phyloP scores from a whole-genome alignment of 2,888 invertebrate species.

The Malthinus flaveolus region DNA sequence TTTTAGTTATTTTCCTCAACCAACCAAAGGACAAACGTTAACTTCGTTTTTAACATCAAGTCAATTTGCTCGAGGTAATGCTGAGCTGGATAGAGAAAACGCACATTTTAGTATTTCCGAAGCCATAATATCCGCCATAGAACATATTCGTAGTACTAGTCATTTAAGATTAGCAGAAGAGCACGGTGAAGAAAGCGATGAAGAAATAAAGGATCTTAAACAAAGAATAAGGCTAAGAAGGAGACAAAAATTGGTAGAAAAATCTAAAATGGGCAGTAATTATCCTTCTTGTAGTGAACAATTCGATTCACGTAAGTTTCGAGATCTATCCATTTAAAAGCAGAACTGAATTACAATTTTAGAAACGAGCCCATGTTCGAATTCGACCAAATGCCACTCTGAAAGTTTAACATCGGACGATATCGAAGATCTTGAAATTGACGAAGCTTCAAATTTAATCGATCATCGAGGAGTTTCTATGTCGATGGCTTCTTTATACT shows the following conservation, averaged over 20 bases:
- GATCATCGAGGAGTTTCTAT: constrained; percentile 60
- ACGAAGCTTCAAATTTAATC: constrained; percentile 54
- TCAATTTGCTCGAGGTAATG: constrained; percentile 70
- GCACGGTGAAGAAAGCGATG: constrained; percentile 64
- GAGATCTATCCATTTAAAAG: too few relatives aligned
- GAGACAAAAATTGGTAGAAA: constrained; percentile 57
- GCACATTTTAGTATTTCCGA: constrained; percentile 85
- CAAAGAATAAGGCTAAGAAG: constrained; percentile 65
- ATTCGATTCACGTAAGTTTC: constrained; percentile 54
- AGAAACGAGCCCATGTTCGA: constrained; percentile 56
- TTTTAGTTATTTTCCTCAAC: constrained; percentile 59
- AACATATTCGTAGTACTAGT: constrained; percentile 68
- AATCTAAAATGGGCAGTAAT: constrained; percentile 43
- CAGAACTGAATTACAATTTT: not conserved
- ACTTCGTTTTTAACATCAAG: constrained; percentile 73
- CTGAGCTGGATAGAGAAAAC: constrained; percentile 81
- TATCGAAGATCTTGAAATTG: constrained; percentile 58
- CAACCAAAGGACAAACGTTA: constrained; percentile 70
- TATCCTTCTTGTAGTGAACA: constrained; percentile 52
- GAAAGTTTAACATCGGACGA: constrained; percentile 58
- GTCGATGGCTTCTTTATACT: constrained; percentile 67
- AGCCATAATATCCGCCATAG: constrained; percentile 81
- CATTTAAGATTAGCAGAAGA: constrained; percentile 57
- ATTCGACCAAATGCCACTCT: constrained; percentile 55
- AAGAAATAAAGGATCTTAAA: constrained; percentile 67